These are phyloP conservation scores for Zygothrica quintamaculata DNA, from an alignment of 2,888 invertebrate species.

Conservation along the genomic window DNA sequence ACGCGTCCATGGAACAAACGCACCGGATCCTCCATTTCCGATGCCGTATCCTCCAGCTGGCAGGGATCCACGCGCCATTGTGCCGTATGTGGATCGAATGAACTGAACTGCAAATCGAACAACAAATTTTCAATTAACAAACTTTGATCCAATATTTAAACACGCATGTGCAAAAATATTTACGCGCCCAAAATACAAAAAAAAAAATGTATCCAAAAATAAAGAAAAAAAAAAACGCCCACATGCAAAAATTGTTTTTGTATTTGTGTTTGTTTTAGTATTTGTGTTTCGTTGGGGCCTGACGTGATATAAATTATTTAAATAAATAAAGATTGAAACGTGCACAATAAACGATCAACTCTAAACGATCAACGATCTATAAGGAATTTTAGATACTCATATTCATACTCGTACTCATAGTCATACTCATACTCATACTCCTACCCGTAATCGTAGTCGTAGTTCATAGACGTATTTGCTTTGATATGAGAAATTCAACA, in stretches of 20 bases:
- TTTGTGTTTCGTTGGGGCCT: constrained; percentile 7
- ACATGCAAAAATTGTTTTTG: too few species aligned
- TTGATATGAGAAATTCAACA: background rate
- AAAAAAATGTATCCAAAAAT: constrained; percentile 5
- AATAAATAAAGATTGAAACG: constrained; percentile 48
- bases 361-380: constrained; percentile 53
- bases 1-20: constrained; percentile 86
- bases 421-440: too few species aligned
- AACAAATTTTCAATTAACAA: constrained; percentile 1
- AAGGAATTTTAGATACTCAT: constrained; percentile 37
- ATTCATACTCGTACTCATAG: too few species aligned
- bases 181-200: constrained; percentile 42
- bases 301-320: constrained; percentile 68
- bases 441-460: too few species aligned
- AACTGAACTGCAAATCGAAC: constrained; percentile 77
- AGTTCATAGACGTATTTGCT: too few species aligned
- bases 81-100: constrained; percentile 83
- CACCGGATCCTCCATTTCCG: constrained; percentile 86
- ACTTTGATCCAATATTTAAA: constrained; percentile 32
- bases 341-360: constrained; percentile 46
- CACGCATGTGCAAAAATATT: constrained; percentile 52
- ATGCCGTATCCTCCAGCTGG: constrained; percentile 84
- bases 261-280: too few species aligned
- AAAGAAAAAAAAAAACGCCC: constrained; percentile 30
- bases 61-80: constrained; percentile 87